These are phyloP conservation scores for Lophius americanus DNA, from an alignment of 2,797 vertebrate species.

Conservation along the genomic window DNA sequence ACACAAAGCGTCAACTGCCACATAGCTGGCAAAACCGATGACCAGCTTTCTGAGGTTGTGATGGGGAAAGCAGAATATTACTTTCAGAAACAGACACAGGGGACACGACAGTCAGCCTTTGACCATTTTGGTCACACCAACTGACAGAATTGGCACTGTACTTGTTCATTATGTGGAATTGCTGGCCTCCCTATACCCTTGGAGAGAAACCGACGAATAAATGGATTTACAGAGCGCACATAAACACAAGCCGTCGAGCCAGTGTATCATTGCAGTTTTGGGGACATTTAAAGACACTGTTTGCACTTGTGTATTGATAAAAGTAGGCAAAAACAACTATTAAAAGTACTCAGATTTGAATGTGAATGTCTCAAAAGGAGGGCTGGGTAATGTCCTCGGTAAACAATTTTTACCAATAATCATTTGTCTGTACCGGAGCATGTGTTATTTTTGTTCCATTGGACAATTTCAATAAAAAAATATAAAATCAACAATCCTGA, in stretches of 20 bases:
- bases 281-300: conserved; percentile 50
- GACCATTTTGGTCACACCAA: conserved; percentile 80
- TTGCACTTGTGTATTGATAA: conserved; percentile 35
- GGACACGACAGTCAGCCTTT: conserved; percentile 77
- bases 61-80: conserved; percentile 73
- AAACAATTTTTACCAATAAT: too few species aligned
- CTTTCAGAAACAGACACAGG: conserved; percentile 76
- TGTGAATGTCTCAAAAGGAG: not conserved
- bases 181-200: conserved; percentile 79
- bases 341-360: too few species aligned
- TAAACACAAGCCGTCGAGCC: conserved; percentile 48
- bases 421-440: too few species aligned
- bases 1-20: conserved; percentile 66
- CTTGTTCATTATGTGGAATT: conserved; percentile 83
- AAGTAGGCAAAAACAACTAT: too few species aligned
- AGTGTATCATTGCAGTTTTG: conserved; percentile 38
- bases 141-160: conserved; percentile 79
- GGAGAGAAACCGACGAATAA: conserved; percentile 78
- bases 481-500: conserved; percentile 2
- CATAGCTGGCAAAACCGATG: conserved; percentile 70
- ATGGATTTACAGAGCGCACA: conserved; percentile 76
- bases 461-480: not conserved
- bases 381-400: too few species aligned
- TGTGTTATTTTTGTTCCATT: not conserved
- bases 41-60: conserved; percentile 80